phyloP scores from a whole-genome alignment of 1,140 invertebrate genomes.

The Triops cancriformis region DNA sequence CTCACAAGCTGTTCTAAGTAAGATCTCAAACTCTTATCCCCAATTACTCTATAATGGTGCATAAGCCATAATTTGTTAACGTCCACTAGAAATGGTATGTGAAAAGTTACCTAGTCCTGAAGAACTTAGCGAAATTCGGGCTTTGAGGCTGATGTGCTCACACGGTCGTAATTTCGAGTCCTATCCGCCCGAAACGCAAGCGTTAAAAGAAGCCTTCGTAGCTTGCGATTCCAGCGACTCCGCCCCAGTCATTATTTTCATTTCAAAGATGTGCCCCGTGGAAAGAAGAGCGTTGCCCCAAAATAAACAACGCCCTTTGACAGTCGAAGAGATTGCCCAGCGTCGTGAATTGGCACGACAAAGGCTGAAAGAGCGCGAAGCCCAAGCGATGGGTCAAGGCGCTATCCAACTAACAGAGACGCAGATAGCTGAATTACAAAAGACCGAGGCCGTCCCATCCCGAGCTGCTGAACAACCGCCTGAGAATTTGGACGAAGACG shows the following conservation, averaged over 20 bases:
- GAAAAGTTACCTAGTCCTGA: slow-evolving; percentile 69
- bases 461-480: not conserved
- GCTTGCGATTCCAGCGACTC: slow-evolving; percentile 56
- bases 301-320: slow-evolving; percentile 61
- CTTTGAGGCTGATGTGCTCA: slow-evolving; percentile 64
- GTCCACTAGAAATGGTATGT: slow-evolving; percentile 58
- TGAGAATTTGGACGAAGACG: slow-evolving; percentile 47
- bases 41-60: not conserved
- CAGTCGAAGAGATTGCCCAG: slow-evolving; percentile 60
- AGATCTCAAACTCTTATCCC: slow-evolving; percentile 26
- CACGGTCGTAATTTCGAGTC: slow-evolving; percentile 56
- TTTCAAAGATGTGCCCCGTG: slow-evolving; percentile 87
- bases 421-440: slow-evolving; percentile 27
- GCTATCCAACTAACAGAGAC: slow-evolving; percentile 21
- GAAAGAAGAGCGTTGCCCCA: slow-evolving; percentile 59
- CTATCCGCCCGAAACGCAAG: slow-evolving; percentile 58
- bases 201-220: slow-evolving; percentile 65
- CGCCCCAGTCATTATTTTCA: slow-evolving; percentile 73
- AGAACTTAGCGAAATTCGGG: slow-evolving; percentile 64
- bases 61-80: not conserved
- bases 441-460: slow-evolving; percentile 14
- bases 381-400: slow-evolving; percentile 40
- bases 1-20: slow-evolving; percentile 60
- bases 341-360: slow-evolving; percentile 60
- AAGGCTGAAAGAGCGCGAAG: slow-evolving; percentile 39